These are phyloP conservation scores for Dryobates pubescens DNA, from an alignment of 2,797 vertebrate genomes.

Conservation along the genomic window DNA sequence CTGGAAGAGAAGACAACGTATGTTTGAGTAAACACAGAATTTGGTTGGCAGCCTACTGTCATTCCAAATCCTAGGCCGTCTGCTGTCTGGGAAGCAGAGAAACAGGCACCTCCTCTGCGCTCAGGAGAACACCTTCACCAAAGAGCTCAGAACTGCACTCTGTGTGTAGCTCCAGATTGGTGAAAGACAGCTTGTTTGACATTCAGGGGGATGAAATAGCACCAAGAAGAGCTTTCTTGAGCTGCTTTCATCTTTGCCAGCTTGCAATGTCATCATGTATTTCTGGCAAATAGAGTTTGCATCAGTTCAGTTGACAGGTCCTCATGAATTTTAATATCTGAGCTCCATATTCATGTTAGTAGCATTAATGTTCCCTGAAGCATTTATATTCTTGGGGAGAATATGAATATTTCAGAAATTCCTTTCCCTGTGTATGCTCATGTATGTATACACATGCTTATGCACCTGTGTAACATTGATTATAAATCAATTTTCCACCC, in stretches of 20 bases:
- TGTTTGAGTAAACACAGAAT: constrained; percentile 65
- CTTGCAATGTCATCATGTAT: constrained; percentile 75
- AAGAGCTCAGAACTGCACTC: not conserved
- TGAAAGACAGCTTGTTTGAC: constrained; percentile 76
- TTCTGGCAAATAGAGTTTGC: constrained; percentile 77
- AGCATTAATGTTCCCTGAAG: constrained; percentile 55
- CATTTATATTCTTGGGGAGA: constrained; percentile 23
- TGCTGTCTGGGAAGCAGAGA: constrained; percentile 34
- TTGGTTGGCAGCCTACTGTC: constrained; percentile 61
- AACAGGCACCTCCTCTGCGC: not conserved
- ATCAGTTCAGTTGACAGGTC: constrained; percentile 76
- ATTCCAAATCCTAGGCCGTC: constrained; percentile 47
- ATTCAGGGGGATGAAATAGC: constrained; percentile 67
- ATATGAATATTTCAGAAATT: constrained; percentile 44
- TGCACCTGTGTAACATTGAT: not conserved
- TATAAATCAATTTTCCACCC: not conserved
- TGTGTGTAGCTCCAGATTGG: constrained; percentile 57
- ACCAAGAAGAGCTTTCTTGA: constrained; percentile 65
- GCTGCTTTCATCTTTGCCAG: constrained; percentile 73
- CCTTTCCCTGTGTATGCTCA: too few relatives aligned
- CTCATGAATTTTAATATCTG: constrained; percentile 81
- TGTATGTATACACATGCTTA: not conserved
- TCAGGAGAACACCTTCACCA: constrained; percentile 47
- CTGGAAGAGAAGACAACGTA: constrained; percentile 60
- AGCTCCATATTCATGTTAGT: constrained; percentile 73